Evolutionary conservation across 2,797 vertebrate genomes (phyloP).

Genomic region (Lepus townsendii): DNA sequence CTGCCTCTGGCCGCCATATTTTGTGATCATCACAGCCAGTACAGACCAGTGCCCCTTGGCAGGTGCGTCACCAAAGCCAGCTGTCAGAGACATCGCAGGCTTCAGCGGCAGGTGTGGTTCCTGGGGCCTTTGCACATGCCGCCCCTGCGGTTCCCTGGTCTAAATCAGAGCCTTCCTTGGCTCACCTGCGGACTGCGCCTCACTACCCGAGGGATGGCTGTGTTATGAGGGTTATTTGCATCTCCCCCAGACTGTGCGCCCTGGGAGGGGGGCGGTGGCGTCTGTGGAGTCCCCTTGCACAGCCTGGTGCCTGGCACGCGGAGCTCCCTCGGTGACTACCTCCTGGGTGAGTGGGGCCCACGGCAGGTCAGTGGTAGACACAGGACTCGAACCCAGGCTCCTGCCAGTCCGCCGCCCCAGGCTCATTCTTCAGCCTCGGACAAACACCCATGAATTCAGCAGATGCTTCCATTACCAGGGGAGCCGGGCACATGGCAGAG

Average conservation of each 20-base stretch:
- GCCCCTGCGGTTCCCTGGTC: background rate
- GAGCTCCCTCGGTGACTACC: background rate
- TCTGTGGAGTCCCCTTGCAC: background rate
- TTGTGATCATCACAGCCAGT: too few species aligned
- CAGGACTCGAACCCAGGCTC: background rate
- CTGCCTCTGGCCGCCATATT: too few species aligned
- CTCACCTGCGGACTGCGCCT: rapidly evolving
- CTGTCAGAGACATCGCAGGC: background rate
- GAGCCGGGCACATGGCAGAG: constrained; percentile 75
- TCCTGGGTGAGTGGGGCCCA: rapidly evolving
- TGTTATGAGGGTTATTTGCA: background rate
- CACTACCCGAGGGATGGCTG: background rate
- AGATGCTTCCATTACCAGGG: constrained; percentile 87
- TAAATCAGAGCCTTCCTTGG: rapidly evolving
- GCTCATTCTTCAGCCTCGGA: constrained; percentile 26
- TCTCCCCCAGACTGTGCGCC: background rate
- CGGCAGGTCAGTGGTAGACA: rapidly evolving
- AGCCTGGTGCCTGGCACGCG: rapidly evolving
- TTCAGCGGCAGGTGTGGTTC: rapidly evolving
- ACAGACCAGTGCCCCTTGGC: background rate
- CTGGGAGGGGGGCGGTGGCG: rapidly evolving
- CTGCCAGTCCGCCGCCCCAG: too few species aligned
- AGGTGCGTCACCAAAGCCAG: rapidly evolving
- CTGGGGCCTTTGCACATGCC: background rate
- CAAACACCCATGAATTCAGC: constrained; percentile 85